phyloP scores from a whole-genome alignment of 2,113 vertebrate species.

The Charadrius vociferus region DNA sequence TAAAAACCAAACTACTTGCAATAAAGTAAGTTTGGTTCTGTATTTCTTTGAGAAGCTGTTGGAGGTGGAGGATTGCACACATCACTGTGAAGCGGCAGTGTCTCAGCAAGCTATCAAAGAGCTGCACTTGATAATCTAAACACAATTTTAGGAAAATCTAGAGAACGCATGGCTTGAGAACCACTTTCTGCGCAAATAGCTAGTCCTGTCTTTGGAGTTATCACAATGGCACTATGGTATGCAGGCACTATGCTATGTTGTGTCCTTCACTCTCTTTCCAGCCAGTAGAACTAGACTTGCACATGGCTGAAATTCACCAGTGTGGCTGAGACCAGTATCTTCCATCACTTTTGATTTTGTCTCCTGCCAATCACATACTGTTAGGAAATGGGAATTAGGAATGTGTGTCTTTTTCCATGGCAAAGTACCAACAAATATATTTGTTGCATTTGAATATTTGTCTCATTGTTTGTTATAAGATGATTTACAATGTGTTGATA shows the following conservation, averaged over 20 bases:
- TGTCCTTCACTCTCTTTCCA: background rate
- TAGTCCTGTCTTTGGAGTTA: background rate
- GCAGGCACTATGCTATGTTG: background rate
- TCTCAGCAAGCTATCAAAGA: background rate
- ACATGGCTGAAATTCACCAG: background rate
- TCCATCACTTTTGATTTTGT: background rate
- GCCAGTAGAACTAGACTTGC: background rate
- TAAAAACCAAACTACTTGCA: background rate
- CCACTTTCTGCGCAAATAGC: background rate
- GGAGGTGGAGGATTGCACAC: background rate
- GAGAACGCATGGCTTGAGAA: accelerated
- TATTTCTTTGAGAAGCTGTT: background rate
- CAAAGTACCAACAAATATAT: background rate
- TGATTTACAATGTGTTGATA: background rate
- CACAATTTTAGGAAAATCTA: background rate
- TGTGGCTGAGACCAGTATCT: background rate
- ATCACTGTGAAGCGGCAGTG: background rate
- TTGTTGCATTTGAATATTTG: background rate
- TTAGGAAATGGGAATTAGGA: background rate
- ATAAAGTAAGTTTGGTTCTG: background rate
- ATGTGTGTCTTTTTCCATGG: background rate
- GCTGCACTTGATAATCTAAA: background rate
- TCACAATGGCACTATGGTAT: accelerated
- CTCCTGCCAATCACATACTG: background rate
- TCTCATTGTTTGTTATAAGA: background rate